Evolutionary conservation across 2,888 invertebrate genomes (phyloP).

Genomic region (Drosophila stalkeri): DNA sequence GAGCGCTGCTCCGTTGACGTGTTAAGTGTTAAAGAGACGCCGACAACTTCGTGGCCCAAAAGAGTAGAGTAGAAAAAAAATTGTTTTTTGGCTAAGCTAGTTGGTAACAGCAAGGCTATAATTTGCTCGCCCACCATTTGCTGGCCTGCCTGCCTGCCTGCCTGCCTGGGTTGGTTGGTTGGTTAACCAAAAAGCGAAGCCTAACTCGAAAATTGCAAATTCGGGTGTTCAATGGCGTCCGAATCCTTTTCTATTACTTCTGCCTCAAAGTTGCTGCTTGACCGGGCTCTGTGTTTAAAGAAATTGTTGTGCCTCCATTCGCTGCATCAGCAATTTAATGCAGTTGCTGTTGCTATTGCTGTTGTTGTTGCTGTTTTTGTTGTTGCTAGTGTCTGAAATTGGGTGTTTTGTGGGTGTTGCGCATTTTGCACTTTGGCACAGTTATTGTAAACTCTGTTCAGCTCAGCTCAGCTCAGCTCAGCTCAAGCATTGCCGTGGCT

Average conservation of each 20-base stretch:
- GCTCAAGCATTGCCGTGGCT: conserved; percentile 10
- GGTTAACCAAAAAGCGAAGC: conserved; percentile 61
- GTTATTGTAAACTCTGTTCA: conserved; percentile 49
- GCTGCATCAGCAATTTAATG: conserved; percentile 65
- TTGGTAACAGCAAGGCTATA: conserved; percentile 49
- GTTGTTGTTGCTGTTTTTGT: conserved; percentile 5
- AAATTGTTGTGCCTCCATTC: conserved; percentile 73
- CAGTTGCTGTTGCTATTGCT: conserved; percentile 11
- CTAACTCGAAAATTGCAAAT: conserved; percentile 80
- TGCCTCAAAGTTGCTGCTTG: conserved; percentile 30
- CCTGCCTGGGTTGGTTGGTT: conserved; percentile 11
- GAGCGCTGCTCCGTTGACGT: conserved; percentile 70
- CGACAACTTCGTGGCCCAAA: conserved; percentile 20
- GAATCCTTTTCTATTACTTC: conserved; percentile 73
- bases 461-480: neutral
- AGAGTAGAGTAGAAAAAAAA: neutral
- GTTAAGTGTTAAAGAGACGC: conserved; percentile 74
- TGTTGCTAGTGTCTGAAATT: conserved; percentile 40
- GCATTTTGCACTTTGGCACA: conserved; percentile 69
- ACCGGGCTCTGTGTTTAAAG: conserved; percentile 66
- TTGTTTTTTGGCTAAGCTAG: conserved; percentile 11
- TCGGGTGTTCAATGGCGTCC: conserved; percentile 73
- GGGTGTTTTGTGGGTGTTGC: conserved; percentile 56
- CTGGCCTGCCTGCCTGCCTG: conserved; percentile 13
- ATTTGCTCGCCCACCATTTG: conserved; percentile 71